These are phyloP conservation scores for Myotis davidii DNA, from an alignment of 2,113 vertebrate genomes.

Conservation along the genomic window DNA sequence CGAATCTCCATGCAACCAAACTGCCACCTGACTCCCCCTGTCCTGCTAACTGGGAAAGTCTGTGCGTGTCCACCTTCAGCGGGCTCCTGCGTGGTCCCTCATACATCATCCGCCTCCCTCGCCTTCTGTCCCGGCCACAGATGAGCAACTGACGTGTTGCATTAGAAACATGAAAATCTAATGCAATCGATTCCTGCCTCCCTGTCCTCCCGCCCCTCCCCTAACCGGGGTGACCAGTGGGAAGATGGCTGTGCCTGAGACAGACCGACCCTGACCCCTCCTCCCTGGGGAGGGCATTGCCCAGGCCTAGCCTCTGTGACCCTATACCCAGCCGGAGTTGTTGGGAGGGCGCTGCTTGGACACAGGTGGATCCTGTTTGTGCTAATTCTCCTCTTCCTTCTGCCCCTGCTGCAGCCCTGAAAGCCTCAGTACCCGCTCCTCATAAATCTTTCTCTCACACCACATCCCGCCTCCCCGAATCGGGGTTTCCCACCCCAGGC, in stretches of 20 bases:
- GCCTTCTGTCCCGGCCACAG: not conserved
- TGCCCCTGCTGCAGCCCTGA: not conserved
- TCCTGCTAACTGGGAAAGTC: not conserved
- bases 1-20: not conserved
- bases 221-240: not conserved
- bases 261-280: not conserved
- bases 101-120: not conserved
- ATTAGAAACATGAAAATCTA: not conserved
- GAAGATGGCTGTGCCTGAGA: not conserved
- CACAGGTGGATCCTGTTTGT: not conserved
- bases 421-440: not conserved
- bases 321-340: not conserved
- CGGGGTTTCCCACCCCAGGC: conserved; percentile 36
- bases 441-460: conserved; percentile 6
- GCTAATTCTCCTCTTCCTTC: not conserved
- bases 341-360: not conserved
- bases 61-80: not conserved
- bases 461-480: not conserved
- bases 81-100: rapidly evolving
- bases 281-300: not conserved
- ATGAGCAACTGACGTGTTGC: not conserved
- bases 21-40: not conserved
- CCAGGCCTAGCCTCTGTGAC: not conserved
- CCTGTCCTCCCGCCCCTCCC: rapidly evolving
- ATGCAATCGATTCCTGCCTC: not conserved